Evolutionary conservation across 2,113 vertebrate species (phyloP), one percentile per base, ranked within the genome.

Genomic region (Tragelaphus scriptus): DNA sequence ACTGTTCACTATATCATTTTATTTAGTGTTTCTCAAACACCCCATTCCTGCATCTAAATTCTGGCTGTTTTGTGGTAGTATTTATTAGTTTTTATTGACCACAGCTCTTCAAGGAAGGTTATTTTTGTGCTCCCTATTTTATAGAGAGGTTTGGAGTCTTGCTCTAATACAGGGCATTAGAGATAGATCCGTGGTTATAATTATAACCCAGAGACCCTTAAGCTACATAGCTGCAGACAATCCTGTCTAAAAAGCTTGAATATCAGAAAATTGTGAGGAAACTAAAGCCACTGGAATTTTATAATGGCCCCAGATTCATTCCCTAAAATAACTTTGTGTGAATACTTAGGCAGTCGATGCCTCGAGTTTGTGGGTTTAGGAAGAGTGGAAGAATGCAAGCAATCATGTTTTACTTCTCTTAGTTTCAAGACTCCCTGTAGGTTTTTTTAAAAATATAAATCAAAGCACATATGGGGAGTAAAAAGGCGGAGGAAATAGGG

Each of bases 321-420:
- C 28, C 86, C 71, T 85, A 92, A 94, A 88, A 84, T 95, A 93
- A 80, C 58, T 90, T 65, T 63, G 77, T 95, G 30, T 81, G 71
- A 95, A 80, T 84, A 75, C 51, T 91, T 88, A 28, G 30, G 55
- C 26, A 80, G 47, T 59, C 44, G 79, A 40, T 93, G 30, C 28
- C 58, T 88, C 51, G 6, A 56, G 30, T 28, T 49, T 95, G 49
- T 87, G 86, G 90, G 32, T 80, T 97, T 7, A 65, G 88, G 85
- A 95, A 97, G 51, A 95, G 21, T 87, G 32, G 30, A 93, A n/a
- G 91, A 95, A 95, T 94, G 58, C 47, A 94, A 93, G 82, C 15
- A 47, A 86, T 91, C 40, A 63, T 81, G 88, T 59, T 63, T 21
- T n/a, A 98, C 77, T 90, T 93, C 51, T 90, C n/a, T 89, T 65